phyloP scores from a whole-genome alignment of 2,888 invertebrate species.

The Euplexia lucipara region DNA sequence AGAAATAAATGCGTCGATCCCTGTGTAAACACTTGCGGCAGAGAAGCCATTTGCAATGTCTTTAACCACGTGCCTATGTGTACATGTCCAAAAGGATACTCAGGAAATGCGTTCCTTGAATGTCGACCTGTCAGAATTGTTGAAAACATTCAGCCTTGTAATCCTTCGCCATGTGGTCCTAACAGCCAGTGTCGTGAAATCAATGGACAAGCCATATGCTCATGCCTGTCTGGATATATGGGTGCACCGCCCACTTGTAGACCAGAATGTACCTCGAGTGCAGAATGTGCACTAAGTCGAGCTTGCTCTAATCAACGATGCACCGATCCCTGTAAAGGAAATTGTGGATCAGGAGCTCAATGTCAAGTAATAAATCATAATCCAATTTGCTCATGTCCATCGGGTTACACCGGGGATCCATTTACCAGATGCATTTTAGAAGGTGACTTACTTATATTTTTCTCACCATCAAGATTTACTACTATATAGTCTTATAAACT shows the following conservation, averaged over 20 bases:
- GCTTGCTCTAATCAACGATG: slow-evolving; percentile 94
- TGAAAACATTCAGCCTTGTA: slow-evolving; percentile 91
- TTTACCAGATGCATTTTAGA: slow-evolving; percentile 92
- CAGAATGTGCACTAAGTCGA: slow-evolving; percentile 92
- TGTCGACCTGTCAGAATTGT: slow-evolving; percentile 87
- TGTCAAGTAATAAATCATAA: slow-evolving; percentile 95
- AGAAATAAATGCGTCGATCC: slow-evolving; percentile 95
- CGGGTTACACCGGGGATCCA: slow-evolving; percentile 93
- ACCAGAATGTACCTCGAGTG: slow-evolving; percentile 93
- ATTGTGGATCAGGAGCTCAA: slow-evolving; percentile 93
- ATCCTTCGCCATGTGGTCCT: slow-evolving; percentile 93
- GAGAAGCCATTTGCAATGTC: slow-evolving; percentile 93
- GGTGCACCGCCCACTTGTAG: slow-evolving; percentile 94
- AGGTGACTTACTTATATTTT: slow-evolving; percentile 84
- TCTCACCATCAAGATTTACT: slow-evolving; percentile 1
- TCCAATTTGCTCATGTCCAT: slow-evolving; percentile 93
- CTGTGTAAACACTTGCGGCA: slow-evolving; percentile 94
- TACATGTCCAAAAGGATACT: slow-evolving; percentile 91
- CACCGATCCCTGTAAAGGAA: slow-evolving; percentile 93
- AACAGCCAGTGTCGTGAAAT: slow-evolving; percentile 93
- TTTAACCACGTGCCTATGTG: slow-evolving; percentile 92
- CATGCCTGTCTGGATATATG: slow-evolving; percentile 92
- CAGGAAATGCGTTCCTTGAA: slow-evolving; percentile 93
- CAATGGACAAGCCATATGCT: slow-evolving; percentile 93
- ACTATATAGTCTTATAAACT: slow-evolving; percentile 15